A percentile compares a stretch with the other conserved stretches of the same genome.
These are phyloP conservation scores for Chiridota heheva DNA, from an alignment of 35 echinoderm and acorn worm species.

Conservation along the genomic window DNA sequence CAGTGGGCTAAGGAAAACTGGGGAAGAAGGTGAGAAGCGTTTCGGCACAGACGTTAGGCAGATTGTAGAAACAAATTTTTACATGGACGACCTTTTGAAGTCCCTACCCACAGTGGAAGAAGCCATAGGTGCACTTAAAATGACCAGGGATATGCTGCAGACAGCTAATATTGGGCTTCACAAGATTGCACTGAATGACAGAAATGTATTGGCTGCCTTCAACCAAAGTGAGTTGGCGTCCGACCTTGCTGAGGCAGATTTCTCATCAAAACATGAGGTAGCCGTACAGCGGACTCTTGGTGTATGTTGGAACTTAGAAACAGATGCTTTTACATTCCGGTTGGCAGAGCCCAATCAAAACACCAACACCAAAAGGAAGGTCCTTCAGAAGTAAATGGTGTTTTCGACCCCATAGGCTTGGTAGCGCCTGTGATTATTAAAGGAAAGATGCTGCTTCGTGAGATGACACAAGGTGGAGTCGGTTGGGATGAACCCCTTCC, in stretches of 20 bases:
- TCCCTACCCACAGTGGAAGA: conserved; percentile 42
- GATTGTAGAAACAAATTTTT: conserved; percentile 31
- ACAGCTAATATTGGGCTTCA: conserved; percentile 57
- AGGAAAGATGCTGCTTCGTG: conserved; percentile 40
- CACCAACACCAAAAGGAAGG: conserved; percentile 7
- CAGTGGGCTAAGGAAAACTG: conserved; percentile 34
- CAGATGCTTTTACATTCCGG: conserved; percentile 37
- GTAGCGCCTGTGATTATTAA: conserved; percentile 43
- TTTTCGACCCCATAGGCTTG: conserved; percentile 52
- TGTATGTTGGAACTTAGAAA: conserved; percentile 36
- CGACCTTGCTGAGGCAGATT: conserved; percentile 25
- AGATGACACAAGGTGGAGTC: conserved; percentile 18
- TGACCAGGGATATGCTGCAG: conserved; percentile 36
- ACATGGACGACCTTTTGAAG: conserved; percentile 43
- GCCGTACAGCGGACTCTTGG: conserved; percentile 33
- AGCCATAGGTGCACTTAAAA: conserved; percentile 30
- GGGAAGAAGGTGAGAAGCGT: conserved; percentile 14
- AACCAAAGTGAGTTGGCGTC: conserved; percentile 34
- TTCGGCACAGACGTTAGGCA: conserved; percentile 32
- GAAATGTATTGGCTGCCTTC: conserved; percentile 43
- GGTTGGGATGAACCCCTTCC: conserved; percentile 48
- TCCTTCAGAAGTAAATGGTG: conserved; percentile 40
- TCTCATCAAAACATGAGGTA: conserved; percentile 21
- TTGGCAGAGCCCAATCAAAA: neutral
- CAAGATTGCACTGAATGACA: conserved; percentile 34